These are phyloP conservation scores for Hemicentrotus pulcherrimus DNA, from an alignment of 35 echinoderm and acorn worm genomes.

Conservation along the genomic window DNA sequence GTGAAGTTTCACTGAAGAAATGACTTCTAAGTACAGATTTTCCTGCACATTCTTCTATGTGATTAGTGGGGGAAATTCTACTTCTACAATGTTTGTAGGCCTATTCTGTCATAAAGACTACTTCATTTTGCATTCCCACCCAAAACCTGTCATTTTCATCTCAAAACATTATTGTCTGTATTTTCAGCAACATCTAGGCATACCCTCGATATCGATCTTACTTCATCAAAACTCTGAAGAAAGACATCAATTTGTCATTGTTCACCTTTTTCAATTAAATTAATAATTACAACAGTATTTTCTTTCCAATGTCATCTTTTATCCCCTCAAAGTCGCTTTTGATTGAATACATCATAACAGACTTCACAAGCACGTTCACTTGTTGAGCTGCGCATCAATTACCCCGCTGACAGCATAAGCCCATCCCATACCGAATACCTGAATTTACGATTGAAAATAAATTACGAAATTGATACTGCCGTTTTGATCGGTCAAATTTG, in stretches of 20 bases:
- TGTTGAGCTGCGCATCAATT: neutral
- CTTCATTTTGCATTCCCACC: no score
- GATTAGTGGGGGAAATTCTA: no score
- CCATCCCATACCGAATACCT: neutral
- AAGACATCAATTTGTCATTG: neutral
- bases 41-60: no score
- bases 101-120: no score
- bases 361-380: neutral
- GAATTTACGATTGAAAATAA: constrained; percentile 48
- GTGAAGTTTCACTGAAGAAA: no score
- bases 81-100: no score
- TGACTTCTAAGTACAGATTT: no score
- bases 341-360: neutral
- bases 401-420: neutral
- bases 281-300: neutral
- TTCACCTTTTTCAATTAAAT: neutral
- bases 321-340: neutral
- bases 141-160: no score
- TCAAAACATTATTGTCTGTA: no score
- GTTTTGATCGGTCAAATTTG: neutral
- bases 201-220: no score
- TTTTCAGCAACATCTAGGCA: no score
- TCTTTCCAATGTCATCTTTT: neutral
- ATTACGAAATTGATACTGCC: constrained; percentile 35
- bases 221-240: neutral